Evolutionary conservation across 2,797 vertebrate species (phyloP), one percentile per base, ranked within the genome.

Genomic region (Sebastes iracundus): DNA sequence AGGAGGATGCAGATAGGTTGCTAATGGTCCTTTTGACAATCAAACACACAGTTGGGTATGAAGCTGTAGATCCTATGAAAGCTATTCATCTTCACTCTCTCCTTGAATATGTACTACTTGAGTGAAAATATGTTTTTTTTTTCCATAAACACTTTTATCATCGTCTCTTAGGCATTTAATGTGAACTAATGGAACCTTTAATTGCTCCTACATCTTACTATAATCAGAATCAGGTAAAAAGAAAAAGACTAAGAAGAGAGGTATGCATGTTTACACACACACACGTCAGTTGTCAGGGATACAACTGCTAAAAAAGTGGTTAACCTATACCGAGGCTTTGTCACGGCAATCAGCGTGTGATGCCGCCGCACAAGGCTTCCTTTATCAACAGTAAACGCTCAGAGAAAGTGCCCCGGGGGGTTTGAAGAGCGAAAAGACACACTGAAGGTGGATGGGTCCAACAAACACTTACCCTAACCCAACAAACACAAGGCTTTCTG

Each of bases 1-100:
- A 83, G 63, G 49, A 66, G 63, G 78, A 79, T 80, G 63, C 71
- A 71, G 79, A 78, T 62, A 22, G 63, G 76, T 74, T 70, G 53
- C 59, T 59, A 46, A 72, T 73, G 63, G 63, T 56, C 23, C 32
- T 80, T 42, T 69, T 67, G 56, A 82, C 80, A 75, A 88, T 82
- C 62, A 80, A 85, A 70, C 77, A 82, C 78, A 75, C 71, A 82
- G 59, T 80, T 81, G n/a, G 13, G 33, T 42, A 30, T n/a, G 66
- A 79, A 85, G 79, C 83, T 82, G 42, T 38, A 13, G 53, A 12
- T 16, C 38, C 32, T 38, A 35, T 74, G 73, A 53, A 75, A 61
- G 49, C 63, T 46, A 23, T 75, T 77, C 62, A 46, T 71, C 28
- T 66, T 49, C 20, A 18, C 23, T n/a, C 35, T 33, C 55, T 64